Evolutionary conservation across 2,797 vertebrate genomes (phyloP).

Genomic region (Oceanodroma leucorhoa): DNA sequence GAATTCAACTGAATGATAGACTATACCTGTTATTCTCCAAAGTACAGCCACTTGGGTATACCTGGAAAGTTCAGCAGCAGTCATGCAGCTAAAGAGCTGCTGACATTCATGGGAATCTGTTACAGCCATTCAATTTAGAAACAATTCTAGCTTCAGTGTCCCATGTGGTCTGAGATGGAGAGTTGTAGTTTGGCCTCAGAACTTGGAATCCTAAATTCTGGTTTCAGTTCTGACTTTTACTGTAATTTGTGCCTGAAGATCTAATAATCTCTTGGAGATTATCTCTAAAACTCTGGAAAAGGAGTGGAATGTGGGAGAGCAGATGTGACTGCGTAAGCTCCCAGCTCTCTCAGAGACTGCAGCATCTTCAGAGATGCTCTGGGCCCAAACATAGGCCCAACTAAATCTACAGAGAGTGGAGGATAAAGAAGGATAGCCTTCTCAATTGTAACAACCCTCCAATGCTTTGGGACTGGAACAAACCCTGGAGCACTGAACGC

Average conservation of each 20-base stretch:
- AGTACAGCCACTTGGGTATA: conserved; percentile 11
- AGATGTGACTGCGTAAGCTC: neutral
- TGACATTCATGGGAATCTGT: conserved; percentile 54
- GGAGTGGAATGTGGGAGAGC: neutral
- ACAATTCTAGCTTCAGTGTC: neutral
- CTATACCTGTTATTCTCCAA: conserved; percentile 29
- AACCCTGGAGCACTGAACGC: neutral
- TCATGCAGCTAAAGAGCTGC: conserved; percentile 59
- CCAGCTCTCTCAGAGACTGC: neutral
- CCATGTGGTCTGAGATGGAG: neutral
- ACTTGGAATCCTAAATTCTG: conserved; percentile 5
- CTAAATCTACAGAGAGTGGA: neutral
- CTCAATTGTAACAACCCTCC: neutral
- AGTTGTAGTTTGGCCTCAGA: neutral
- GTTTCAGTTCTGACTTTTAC: conserved; percentile 3
- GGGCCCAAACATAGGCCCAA: neutral
- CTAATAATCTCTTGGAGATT: neutral
- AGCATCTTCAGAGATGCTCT: neutral
- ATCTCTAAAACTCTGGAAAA: neutral
- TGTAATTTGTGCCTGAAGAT: neutral
- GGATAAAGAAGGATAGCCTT: neutral
- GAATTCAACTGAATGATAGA: conserved; percentile 36
- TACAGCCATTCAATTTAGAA: conserved; percentile 45
- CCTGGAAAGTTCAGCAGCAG: conserved; percentile 57
- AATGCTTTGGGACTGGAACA: neutral